Evolutionary conservation across 2,797 vertebrate species (phyloP).

Genomic region (Liasis olivaceus): DNA sequence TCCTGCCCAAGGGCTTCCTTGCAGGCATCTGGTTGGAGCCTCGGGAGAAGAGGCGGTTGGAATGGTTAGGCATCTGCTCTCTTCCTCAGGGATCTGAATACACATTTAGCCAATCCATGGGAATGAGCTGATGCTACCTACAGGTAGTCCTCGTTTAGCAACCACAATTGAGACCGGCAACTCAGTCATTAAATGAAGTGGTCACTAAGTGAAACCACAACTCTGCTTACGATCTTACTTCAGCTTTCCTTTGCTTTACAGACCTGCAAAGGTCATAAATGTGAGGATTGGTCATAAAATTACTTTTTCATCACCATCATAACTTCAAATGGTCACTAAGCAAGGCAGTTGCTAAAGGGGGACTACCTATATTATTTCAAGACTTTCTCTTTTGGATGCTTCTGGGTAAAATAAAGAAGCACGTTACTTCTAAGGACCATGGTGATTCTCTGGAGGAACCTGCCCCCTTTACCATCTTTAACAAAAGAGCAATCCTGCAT

Average conservation of each 20-base stretch:
- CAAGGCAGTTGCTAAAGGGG: background rate
- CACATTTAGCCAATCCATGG: too few species aligned
- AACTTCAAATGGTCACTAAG: background rate
- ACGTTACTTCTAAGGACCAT: background rate
- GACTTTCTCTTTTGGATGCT: background rate
- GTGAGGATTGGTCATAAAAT: background rate
- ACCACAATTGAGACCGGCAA: background rate
- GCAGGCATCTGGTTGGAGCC: background rate
- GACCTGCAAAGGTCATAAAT: background rate
- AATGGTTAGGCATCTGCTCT: background rate
- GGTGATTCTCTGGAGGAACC: background rate
- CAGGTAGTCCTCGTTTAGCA: too few species aligned
- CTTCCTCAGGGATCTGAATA: too few species aligned
- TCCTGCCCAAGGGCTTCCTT: background rate
- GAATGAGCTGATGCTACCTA: too few species aligned
- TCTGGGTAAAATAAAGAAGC: background rate
- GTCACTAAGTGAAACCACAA: background rate
- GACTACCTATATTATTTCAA: background rate
- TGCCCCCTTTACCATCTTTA: background rate
- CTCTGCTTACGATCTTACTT: background rate
- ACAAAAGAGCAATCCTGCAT: background rate
- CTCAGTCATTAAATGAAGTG: background rate
- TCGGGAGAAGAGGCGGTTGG: background rate
- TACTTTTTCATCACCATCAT: background rate
- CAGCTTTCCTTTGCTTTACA: background rate